phyloP scores from a whole-genome alignment of 2,113 vertebrate genomes.

The Lucifuga dentata region DNA sequence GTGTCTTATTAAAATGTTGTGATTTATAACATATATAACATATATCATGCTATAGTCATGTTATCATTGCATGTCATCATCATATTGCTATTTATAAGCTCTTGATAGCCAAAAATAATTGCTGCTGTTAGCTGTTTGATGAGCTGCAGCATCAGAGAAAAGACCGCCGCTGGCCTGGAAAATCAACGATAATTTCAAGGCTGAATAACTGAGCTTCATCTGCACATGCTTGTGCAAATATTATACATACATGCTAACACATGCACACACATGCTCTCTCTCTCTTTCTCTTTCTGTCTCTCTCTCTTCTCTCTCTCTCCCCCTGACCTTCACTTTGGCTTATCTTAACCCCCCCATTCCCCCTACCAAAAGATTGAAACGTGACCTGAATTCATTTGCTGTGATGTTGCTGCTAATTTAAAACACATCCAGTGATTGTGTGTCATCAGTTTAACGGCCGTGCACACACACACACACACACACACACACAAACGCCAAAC shows the following conservation, averaged over 20 bases:
- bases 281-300: too few species aligned
- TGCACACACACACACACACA: background rate
- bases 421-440: constrained; percentile 11
- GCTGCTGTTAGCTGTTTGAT: too few species aligned
- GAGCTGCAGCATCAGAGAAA: background rate
- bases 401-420: constrained; percentile 32
- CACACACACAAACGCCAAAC: background rate
- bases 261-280: background rate
- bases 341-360: background rate
- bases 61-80: background rate
- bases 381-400: constrained; percentile 40
- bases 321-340: constrained; percentile 12
- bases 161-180: background rate
- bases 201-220: background rate
- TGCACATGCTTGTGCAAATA: background rate
- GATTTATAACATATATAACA: background rate
- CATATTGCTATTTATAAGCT: background rate
- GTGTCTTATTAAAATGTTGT: too few species aligned
- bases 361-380: constrained; percentile 21
- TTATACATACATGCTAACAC: background rate
- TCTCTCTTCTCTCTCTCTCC: too few species aligned
- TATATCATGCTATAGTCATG: background rate
- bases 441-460: background rate
- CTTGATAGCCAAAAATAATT: background rate
- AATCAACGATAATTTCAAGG: background rate